These are phyloP conservation scores for Drosophila paranaensis DNA, from an alignment of 2,888 invertebrate genomes.

Conservation along the genomic window DNA sequence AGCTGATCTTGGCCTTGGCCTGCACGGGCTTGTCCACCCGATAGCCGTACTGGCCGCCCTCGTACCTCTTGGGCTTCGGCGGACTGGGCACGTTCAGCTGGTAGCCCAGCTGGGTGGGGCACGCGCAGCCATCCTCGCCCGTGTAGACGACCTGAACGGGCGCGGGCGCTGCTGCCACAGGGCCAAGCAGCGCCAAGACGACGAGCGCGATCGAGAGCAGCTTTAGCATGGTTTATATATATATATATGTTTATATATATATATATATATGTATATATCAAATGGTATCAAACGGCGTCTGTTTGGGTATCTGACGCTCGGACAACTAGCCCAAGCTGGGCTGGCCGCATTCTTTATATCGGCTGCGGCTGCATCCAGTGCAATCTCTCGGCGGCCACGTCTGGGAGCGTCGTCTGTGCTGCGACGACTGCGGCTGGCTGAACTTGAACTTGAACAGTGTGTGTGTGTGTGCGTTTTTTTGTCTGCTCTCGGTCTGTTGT, in stretches of 20 bases:
- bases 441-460: constrained; percentile 70
- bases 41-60: constrained; percentile 70
- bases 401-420: constrained; percentile 43
- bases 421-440: constrained; percentile 38
- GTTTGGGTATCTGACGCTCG: constrained; percentile 47
- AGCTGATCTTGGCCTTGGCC: constrained; percentile 72
- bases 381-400: constrained; percentile 64
- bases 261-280: neutral
- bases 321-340: constrained; percentile 65
- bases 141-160: constrained; percentile 77
- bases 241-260: neutral
- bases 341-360: constrained; percentile 69
- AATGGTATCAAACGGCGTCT: constrained; percentile 38
- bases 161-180: constrained; percentile 27
- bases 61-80: constrained; percentile 42
- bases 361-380: constrained; percentile 38
- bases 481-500: neutral
- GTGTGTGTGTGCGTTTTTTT: constrained; percentile 37
- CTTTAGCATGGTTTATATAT: constrained; percentile 17
- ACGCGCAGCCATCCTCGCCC: constrained; percentile 79
- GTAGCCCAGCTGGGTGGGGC: constrained; percentile 74
- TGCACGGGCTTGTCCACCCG: constrained; percentile 75
- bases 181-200: constrained; percentile 9
- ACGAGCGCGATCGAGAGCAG: constrained; percentile 30
- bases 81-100: constrained; percentile 72